These are phyloP conservation scores for Oryctolagus cuniculus DNA, from an alignment of 2,113 vertebrate species.

Conservation along the genomic window DNA sequence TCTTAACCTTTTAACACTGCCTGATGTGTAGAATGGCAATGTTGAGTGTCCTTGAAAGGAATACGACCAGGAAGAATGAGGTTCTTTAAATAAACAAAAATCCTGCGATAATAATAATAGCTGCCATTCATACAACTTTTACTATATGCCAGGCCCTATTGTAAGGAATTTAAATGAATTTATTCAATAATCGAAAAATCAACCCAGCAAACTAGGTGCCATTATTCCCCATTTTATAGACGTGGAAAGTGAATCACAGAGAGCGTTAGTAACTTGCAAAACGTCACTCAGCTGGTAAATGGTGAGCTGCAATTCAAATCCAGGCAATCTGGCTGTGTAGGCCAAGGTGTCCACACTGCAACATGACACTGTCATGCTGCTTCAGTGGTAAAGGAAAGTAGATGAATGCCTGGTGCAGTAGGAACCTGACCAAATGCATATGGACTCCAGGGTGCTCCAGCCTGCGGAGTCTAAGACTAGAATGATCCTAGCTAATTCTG, in stretches of 20 bases:
- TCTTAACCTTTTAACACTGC: slow-evolving; percentile 61
- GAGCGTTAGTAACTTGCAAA: slow-evolving; percentile 42
- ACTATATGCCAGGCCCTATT: not conserved
- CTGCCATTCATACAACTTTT: slow-evolving; percentile 15
- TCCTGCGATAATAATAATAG: not conserved
- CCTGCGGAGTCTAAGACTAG: slow-evolving; percentile 1
- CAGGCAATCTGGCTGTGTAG: not conserved
- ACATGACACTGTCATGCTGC: not conserved
- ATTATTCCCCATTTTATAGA: slow-evolving; percentile 49
- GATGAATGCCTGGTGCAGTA: not conserved
- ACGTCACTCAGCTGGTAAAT: slow-evolving; percentile 47
- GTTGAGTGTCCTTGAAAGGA: slow-evolving; percentile 45
- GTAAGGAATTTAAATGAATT: slow-evolving; percentile 52
- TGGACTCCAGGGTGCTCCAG: slow-evolving; percentile 5
- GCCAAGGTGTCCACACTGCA: slow-evolving; percentile 28
- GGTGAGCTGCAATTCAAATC: slow-evolving; percentile 41
- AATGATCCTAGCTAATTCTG: slow-evolving; percentile 38
- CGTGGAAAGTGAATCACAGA: slow-evolving; percentile 57
- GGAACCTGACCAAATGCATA: not conserved
- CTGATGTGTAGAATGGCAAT: slow-evolving; percentile 45
- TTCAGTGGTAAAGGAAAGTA: slow-evolving; percentile 17
- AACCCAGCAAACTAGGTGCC: slow-evolving; percentile 39
- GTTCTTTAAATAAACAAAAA: slow-evolving; percentile 63
- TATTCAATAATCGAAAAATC: slow-evolving; percentile 53
- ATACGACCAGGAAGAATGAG: slow-evolving; percentile 42